phyloP scores from a whole-genome alignment of 92 coral and sea anemone genomes.

The Epizoanthus fatuus region DNA sequence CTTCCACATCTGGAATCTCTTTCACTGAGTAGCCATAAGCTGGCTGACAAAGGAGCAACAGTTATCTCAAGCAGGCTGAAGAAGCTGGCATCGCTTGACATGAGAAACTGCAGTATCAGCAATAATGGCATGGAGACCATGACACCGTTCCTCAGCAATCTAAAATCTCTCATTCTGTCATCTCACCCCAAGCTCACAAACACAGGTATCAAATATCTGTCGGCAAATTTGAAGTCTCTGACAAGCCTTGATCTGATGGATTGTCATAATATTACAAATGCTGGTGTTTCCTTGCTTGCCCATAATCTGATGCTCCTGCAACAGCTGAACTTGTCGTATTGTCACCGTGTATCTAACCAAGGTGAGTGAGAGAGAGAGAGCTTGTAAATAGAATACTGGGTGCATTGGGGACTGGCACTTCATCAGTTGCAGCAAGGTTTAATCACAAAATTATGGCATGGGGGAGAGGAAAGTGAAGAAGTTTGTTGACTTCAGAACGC shows the following conservation, averaged over 20 bases:
- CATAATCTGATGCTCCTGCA: slow-evolving; percentile 72
- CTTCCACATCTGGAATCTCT: slow-evolving; percentile 82
- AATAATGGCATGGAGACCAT: slow-evolving; percentile 83
- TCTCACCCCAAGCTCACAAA: slow-evolving; percentile 88
- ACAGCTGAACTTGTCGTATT: slow-evolving; percentile 89
- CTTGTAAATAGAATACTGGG: too few relatives aligned
- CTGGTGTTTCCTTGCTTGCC: slow-evolving; percentile 86
- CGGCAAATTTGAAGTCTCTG: slow-evolving; percentile 80
- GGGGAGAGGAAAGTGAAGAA: too few relatives aligned
- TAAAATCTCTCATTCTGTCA: slow-evolving; percentile 80
- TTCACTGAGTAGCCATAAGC: slow-evolving; percentile 86
- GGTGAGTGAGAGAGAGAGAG: slow-evolving; percentile 46
- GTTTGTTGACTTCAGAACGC: too few relatives aligned
- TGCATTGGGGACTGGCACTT: neutral
- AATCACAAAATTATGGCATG: too few relatives aligned
- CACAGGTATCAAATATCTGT: slow-evolving; percentile 82
- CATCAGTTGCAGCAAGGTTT: neutral
- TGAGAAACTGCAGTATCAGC: slow-evolving; percentile 86
- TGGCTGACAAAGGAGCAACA: slow-evolving; percentile 78
- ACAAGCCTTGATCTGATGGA: slow-evolving; percentile 94
- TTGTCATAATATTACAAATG: slow-evolving; percentile 84
- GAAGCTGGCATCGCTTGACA: slow-evolving; percentile 82
- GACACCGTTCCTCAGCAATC: slow-evolving; percentile 71
- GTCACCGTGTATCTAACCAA: slow-evolving; percentile 84
- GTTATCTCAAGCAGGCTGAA: slow-evolving; percentile 80